Evolutionary conservation across 2,888 invertebrate species (phyloP).

Genomic region (Aromia moschata): DNA sequence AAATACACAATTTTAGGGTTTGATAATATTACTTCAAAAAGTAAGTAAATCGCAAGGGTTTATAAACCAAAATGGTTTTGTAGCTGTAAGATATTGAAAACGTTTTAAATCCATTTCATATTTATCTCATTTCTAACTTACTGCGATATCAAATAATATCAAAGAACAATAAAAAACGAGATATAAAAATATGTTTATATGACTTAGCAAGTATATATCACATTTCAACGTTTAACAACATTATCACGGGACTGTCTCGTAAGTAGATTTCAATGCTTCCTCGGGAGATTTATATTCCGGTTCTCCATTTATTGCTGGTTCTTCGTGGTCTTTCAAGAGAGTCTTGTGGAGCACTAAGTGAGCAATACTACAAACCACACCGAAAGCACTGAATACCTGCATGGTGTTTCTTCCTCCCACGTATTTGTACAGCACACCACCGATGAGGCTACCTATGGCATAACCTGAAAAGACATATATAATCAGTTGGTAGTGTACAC

Average conservation of each 20-base stretch:
- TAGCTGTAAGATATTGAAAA: too few species aligned
- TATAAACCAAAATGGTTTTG: too few species aligned
- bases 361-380: conserved; percentile 60
- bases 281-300: conserved; percentile 47
- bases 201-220: background rate
- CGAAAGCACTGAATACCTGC: conserved; percentile 64
- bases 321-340: conserved; percentile 23
- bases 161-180: too few species aligned
- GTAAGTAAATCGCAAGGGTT: too few species aligned
- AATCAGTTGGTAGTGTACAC: too few species aligned
- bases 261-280: conserved; percentile 42
- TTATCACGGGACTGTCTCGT: conserved; percentile 10
- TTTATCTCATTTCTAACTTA: too few species aligned
- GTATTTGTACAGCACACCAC: conserved; percentile 74
- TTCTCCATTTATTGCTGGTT: conserved; percentile 29
- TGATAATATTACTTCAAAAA: too few species aligned
- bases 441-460: conserved; percentile 78
- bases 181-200: conserved; percentile 12
- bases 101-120: too few species aligned
- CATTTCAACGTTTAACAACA: conserved; percentile 1
- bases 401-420: conserved; percentile 71
- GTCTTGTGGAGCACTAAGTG: conserved; percentile 62
- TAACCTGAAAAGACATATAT: conserved; percentile 72
- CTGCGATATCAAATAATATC: too few species aligned
- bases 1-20: too few species aligned